Conservation (phyloP, 2,113 vertebrate species). For the Emydocephalus ijimae region DNA sequence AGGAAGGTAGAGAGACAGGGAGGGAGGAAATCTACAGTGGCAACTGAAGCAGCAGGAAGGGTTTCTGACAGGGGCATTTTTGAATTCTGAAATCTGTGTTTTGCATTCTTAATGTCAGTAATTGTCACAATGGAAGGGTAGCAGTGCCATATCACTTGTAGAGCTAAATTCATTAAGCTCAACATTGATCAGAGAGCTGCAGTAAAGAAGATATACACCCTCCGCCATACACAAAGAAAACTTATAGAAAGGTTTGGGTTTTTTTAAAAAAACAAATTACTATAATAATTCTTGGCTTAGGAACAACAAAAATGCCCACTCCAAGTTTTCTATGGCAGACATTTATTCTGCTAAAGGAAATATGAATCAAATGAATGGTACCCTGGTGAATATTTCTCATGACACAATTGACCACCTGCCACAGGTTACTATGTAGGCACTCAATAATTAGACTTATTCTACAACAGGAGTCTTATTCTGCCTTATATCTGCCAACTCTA, state of each 20-base stretch:
- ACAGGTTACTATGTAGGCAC: neutral
- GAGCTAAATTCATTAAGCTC: neutral
- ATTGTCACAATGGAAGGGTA: neutral
- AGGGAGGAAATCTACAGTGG: fast-evolving
- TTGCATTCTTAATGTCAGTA: neutral
- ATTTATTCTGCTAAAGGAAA: neutral
- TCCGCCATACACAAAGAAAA: neutral
- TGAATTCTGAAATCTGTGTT: fast-evolving
- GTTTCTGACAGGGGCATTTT: neutral
- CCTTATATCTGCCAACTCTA: neutral
- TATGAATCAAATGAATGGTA: neutral
- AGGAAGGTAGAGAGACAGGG: neutral
- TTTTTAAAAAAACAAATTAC: neutral
- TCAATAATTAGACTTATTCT: neutral
- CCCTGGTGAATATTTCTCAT: neutral
- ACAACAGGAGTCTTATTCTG: neutral
- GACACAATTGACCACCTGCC: neutral
- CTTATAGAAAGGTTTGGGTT: neutral
- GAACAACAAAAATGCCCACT: neutral
- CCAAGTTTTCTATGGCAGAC: neutral
- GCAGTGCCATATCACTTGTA: neutral
- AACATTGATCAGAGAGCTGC: neutral
- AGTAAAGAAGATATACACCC: neutral
- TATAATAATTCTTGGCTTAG: neutral
- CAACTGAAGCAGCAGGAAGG: neutral